Conservation (phyloP, 2,888 invertebrate species). For the Cryptocephalus moraei region DNA sequence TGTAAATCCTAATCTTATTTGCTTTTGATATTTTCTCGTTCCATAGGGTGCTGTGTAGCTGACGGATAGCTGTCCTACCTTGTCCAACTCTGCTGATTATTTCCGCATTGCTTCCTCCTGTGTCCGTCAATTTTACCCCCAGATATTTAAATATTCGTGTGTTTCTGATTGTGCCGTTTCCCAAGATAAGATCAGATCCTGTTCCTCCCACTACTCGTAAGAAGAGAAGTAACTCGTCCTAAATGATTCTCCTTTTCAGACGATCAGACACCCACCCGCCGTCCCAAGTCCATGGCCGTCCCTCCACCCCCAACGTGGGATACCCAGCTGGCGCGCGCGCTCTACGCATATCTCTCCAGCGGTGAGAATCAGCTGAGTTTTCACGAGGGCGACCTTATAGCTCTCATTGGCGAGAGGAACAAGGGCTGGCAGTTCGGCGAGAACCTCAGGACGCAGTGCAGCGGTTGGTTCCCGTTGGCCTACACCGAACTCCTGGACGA, state of each 20-base stretch:
- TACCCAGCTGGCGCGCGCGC: slow-evolving; percentile 69
- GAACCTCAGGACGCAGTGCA: slow-evolving; percentile 80
- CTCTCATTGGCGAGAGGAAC: slow-evolving; percentile 79
- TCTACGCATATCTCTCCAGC: slow-evolving; percentile 82
- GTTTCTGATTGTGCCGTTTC: too few relatives aligned
- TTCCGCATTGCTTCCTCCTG: too few relatives aligned
- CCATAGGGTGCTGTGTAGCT: too few relatives aligned
- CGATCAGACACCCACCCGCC: slow-evolving; percentile 35
- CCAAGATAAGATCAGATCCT: too few relatives aligned
- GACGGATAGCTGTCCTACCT: too few relatives aligned
- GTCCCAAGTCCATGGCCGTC: slow-evolving; percentile 58
- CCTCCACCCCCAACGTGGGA: slow-evolving; percentile 50
- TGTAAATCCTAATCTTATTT: too few relatives aligned
- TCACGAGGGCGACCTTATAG: slow-evolving; percentile 81
- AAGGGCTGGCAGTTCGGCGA: slow-evolving; percentile 98
- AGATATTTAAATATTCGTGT: too few relatives aligned
- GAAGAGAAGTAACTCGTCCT: too few relatives aligned
- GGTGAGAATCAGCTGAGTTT: slow-evolving; percentile 89
- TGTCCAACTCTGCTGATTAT: too few relatives aligned
- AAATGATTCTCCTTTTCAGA: slow-evolving; percentile 11
- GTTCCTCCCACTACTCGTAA: too few relatives aligned
- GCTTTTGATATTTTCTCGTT: too few relatives aligned
- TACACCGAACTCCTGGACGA: slow-evolving; percentile 76
- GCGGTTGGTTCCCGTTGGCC: slow-evolving; percentile 94
- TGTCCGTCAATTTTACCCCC: too few relatives aligned